These are phyloP conservation scores for Microcebus tavaratra DNA, from an alignment of 2,113 vertebrate genomes.

Conservation along the genomic window DNA sequence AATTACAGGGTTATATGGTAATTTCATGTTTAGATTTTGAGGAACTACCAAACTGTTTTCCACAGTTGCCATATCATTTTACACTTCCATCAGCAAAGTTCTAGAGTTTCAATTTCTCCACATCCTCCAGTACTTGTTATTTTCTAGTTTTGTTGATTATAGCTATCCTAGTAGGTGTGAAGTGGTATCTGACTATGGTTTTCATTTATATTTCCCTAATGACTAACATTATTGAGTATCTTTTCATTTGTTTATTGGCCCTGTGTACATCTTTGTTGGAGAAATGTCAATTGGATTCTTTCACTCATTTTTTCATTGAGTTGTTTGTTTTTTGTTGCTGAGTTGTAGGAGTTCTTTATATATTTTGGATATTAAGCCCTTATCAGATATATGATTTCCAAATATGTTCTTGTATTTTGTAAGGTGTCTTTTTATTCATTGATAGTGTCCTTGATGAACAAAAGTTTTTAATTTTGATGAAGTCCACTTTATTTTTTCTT, in stretches of 20 bases:
- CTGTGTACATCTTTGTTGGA: background rate
- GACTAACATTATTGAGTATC: background rate
- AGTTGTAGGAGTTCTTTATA: background rate
- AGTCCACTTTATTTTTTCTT: background rate
- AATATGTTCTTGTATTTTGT: background rate
- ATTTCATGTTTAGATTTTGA: background rate
- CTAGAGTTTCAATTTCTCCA: background rate
- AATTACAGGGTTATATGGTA: background rate
- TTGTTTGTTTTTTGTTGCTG: background rate
- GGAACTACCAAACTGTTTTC: background rate
- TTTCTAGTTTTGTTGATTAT: background rate
- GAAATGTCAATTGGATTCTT: background rate
- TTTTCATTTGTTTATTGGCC: background rate
- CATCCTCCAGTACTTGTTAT: background rate
- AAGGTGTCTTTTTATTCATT: background rate
- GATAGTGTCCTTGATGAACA: background rate
- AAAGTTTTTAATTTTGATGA: background rate
- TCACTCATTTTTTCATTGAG: background rate
- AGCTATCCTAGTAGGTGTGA: background rate
- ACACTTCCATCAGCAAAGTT: background rate
- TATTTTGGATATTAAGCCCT: background rate
- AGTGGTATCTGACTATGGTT: background rate
- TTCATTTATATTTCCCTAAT: background rate
- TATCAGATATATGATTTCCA: background rate
- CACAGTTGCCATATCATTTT: background rate